Evolutionary conservation across 2,113 vertebrate species (phyloP).

Genomic region (Aleadryas rufinucha): DNA sequence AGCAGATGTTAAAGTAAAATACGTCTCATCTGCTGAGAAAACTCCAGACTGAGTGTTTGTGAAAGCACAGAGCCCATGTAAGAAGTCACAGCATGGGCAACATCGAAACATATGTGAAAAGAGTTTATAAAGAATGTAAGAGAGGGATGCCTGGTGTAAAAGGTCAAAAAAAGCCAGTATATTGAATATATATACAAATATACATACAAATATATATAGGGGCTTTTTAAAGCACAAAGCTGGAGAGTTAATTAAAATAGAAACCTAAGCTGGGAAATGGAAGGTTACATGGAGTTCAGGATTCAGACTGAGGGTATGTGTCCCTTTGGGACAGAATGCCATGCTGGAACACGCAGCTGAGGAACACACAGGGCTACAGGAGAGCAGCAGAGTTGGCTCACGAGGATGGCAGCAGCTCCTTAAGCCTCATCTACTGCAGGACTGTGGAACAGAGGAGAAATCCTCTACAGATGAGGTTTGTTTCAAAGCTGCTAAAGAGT

Average conservation of each 20-base stretch:
- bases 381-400: not conserved
- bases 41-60: not conserved
- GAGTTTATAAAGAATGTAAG: not conserved
- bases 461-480: not conserved
- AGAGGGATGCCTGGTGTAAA: not conserved
- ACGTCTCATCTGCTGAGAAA: not conserved
- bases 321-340: not conserved
- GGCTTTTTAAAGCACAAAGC: not conserved
- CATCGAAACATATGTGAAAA: not conserved
- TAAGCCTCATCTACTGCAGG: not conserved
- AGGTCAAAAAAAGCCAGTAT: not conserved
- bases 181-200: not conserved
- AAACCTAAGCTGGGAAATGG: not conserved
- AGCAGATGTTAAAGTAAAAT: not conserved
- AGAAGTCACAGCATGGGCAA: not conserved
- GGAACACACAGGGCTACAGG: not conserved
- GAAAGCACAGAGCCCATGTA: not conserved
- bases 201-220: not conserved
- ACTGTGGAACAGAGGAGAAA: not conserved
- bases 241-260: not conserved
- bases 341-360: not conserved
- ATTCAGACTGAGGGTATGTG: not conserved
- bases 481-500: not conserved
- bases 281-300: not conserved
- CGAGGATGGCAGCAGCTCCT: not conserved